Conservation (phyloP, 2,888 invertebrate genomes). For the Machimus rusticus region DNA sequence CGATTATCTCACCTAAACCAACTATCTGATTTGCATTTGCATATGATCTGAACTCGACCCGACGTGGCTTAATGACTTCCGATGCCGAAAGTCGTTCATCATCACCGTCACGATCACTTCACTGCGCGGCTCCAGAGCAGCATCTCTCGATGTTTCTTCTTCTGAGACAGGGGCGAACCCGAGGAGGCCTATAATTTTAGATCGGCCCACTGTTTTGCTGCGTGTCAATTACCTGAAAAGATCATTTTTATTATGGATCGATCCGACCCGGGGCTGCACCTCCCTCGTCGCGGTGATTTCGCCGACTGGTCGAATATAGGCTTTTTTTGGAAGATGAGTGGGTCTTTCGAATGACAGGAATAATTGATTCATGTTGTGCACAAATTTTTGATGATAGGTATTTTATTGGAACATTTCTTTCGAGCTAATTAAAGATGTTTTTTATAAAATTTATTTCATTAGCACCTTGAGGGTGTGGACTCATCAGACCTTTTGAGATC, state of each 20-base stretch:
- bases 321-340: background rate
- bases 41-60: background rate
- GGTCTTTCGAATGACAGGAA: background rate
- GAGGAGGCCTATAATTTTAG: background rate
- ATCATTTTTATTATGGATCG: background rate
- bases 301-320: background rate
- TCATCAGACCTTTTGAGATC: background rate
- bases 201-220: background rate
- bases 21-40: background rate
- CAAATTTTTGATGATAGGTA: background rate
- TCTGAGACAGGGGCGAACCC: background rate
- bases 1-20: slow-evolving; percentile 14
- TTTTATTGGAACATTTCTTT: background rate
- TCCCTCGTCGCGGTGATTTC: background rate
- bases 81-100: slow-evolving; percentile 23
- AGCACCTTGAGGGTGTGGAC: background rate
- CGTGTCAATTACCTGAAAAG: background rate
- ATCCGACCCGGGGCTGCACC: background rate
- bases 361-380: background rate
- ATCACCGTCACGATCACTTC: background rate
- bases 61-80: slow-evolving; percentile 22
- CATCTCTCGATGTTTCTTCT: background rate
- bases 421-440: background rate
- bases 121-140: background rate
- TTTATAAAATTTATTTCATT: background rate